These are phyloP conservation scores for Caenorhabditis sp. DNA, from an alignment of 2,888 invertebrate genomes.

Conservation along the genomic window DNA sequence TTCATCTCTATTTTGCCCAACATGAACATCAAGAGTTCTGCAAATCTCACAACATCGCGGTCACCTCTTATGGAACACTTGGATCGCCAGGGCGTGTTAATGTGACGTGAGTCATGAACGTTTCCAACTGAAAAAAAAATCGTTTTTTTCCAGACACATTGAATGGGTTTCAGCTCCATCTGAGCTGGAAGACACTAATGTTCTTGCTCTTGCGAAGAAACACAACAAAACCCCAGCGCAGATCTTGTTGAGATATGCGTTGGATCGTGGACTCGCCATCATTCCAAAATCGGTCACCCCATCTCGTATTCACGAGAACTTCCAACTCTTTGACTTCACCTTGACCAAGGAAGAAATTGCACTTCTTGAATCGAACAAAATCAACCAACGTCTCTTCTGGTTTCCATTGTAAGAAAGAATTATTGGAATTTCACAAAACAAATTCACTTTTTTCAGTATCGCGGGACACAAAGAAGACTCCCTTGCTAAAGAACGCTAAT, in stretches of 20 bases:
- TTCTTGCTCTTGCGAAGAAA: slow-evolving; percentile 72
- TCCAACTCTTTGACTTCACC: slow-evolving; percentile 28
- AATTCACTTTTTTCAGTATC: slow-evolving; percentile 50
- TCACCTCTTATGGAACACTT: slow-evolving; percentile 71
- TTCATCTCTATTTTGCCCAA: slow-evolving; percentile 83
- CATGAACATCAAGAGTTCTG: slow-evolving; percentile 76
- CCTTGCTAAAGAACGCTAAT: slow-evolving; percentile 6
- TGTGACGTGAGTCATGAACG: too few species aligned
- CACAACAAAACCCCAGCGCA: slow-evolving; percentile 53
- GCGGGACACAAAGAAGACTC: slow-evolving; percentile 43
- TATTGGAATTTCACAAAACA: too few species aligned
- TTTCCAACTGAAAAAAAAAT: too few species aligned
- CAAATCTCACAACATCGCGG: slow-evolving; percentile 76
- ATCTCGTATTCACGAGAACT: slow-evolving; percentile 23
- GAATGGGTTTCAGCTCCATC: slow-evolving; percentile 15
- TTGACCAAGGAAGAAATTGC: slow-evolving; percentile 22
- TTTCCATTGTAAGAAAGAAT: slow-evolving; percentile 31
- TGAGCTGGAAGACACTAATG: slow-evolving; percentile 33
- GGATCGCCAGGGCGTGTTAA: slow-evolving; percentile 70
- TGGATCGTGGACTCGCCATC: slow-evolving; percentile 26
- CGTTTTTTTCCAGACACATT: too few species aligned
- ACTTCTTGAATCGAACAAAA: slow-evolving; percentile 13
- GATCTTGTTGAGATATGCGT: slow-evolving; percentile 23
- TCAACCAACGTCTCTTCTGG: slow-evolving; percentile 29
- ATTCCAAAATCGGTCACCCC: slow-evolving; percentile 30